A percentile compares a stretch with the other conserved stretches of the same genome.
These are phyloP conservation scores for Pseudomugil tenellus DNA, from an alignment of 2,797 vertebrate species.

Conservation along the genomic window DNA sequence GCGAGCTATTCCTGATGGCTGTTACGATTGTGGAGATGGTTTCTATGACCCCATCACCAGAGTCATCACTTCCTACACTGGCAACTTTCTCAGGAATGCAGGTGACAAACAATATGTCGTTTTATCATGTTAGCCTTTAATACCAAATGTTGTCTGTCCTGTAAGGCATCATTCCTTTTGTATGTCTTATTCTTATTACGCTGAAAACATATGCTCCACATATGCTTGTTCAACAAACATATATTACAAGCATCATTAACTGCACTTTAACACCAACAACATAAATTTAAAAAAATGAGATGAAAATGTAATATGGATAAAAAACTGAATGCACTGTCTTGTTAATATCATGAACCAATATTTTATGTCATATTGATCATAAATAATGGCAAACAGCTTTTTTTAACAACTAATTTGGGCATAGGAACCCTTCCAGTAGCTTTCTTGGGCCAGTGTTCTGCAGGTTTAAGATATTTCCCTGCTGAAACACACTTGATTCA, in stretches of 20 bases:
- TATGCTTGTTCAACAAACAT: conserved; percentile 1
- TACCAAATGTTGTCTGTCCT: not conserved
- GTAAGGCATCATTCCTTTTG: no score
- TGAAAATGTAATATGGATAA: not conserved
- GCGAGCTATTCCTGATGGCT: conserved; percentile 84
- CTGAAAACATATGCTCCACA: no score
- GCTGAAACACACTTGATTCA: no score
- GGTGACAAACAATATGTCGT: conserved; percentile 78
- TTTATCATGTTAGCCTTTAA: conserved; percentile 10
- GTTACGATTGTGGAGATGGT: conserved; percentile 93
- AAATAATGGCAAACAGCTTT: no score
- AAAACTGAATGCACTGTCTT: not conserved
- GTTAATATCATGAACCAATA: not conserved
- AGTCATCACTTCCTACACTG: conserved; percentile 83
- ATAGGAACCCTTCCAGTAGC: no score
- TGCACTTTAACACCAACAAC: not conserved
- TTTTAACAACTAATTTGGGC: not conserved
- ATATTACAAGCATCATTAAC: not conserved
- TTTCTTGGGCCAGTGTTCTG: no score
- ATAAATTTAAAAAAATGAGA: not conserved
- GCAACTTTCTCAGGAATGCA: conserved; percentile 88
- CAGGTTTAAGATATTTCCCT: no score
- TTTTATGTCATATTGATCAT: not conserved
- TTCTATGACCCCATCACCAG: conserved; percentile 90
- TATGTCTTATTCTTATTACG: no score